Base-by-base conservation (phyloP, 2,797 vertebrate genomes). In the Phylloscopus collybita region DNA sequence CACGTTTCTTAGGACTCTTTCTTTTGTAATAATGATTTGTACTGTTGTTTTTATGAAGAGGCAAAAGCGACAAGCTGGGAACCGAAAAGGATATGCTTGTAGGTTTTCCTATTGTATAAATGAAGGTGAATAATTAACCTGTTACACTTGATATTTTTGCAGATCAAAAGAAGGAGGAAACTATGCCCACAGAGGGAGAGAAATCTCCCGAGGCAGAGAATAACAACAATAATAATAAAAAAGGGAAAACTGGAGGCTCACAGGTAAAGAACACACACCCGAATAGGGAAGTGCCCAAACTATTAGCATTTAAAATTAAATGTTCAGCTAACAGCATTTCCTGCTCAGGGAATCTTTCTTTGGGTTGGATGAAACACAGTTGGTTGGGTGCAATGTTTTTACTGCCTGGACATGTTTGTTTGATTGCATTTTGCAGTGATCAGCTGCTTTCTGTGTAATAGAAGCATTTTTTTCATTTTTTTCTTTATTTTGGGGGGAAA, bases 101-200 rank as follows among this genome's bases (percentile, higher is more conserved):
- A 81, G 72, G 23, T 86, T 95, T 95, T 94, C 59, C 74, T 94
- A 16, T 88, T 92, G 65, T 94, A 87, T 76, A 95, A 96, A 94
- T 83, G 89, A 91, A 91, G 92, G 92, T 97, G 95, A 96, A 97
- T 96, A 95, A 97, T 96, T 96, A 96, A 96, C 94, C 96, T 97
- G 97, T 97, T 93, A 94, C 96, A 96, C 96, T 93, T 94, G 85
- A 80, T 95, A 74, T 90, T 84, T 97, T 98, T 97, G 78, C 98
- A 99, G 99, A 99, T 98, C 99, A 98, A 96, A 99, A 99, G 98
- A 99, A 99, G 98, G 99, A 99, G 96, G 98, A 98, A 97, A 98
- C 98, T 98, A 98, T 99, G 99, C 98, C 99, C 98, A 98, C 99
- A 90, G 99, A 99, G 98, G 99, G 99, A 98, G 99, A 99, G 97